These are phyloP conservation scores for Chelmon rostratus DNA, from an alignment of 2,797 vertebrate species.

Conservation along the genomic window DNA sequence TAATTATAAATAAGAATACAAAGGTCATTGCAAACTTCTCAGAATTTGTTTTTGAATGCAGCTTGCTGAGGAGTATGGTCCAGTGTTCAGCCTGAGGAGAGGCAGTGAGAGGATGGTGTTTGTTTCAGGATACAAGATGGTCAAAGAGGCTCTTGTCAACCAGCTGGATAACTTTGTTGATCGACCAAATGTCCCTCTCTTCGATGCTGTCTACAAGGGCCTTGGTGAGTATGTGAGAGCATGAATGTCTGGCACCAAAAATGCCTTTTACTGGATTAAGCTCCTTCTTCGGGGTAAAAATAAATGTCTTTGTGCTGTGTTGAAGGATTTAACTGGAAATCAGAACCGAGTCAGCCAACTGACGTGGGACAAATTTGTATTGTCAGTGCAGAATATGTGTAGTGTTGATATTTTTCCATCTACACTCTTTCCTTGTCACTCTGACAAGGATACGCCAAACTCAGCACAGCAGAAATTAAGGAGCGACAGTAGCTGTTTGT, in stretches of 20 bases:
- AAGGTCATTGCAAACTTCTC: not conserved
- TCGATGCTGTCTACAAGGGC: constrained; percentile 64
- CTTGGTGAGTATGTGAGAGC: constrained; percentile 75
- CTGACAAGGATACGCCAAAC: not conserved
- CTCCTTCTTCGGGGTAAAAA: not conserved
- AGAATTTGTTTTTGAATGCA: constrained; percentile 38
- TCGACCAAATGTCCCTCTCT: constrained; percentile 75
- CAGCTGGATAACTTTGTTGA: constrained; percentile 82
- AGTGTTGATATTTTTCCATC: not conserved
- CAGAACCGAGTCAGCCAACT: not conserved
- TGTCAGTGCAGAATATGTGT: not conserved
- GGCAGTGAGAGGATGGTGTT: constrained; percentile 78
- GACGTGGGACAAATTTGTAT: not conserved
- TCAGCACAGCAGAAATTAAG: not conserved
- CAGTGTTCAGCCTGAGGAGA: constrained; percentile 82
- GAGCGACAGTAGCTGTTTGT: not conserved
- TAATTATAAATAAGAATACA: not conserved
- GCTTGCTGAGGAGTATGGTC: constrained; percentile 81
- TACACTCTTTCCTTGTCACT: no score
- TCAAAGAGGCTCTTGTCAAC: constrained; percentile 83
- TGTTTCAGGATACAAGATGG: constrained; percentile 81
- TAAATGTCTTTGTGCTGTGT: not conserved
- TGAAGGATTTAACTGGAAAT: not conserved
- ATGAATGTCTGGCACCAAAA: not conserved
- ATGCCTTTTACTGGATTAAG: not conserved